phyloP scores from a whole-genome alignment of 2,113 vertebrate species.

The Hepsetus odoe region DNA sequence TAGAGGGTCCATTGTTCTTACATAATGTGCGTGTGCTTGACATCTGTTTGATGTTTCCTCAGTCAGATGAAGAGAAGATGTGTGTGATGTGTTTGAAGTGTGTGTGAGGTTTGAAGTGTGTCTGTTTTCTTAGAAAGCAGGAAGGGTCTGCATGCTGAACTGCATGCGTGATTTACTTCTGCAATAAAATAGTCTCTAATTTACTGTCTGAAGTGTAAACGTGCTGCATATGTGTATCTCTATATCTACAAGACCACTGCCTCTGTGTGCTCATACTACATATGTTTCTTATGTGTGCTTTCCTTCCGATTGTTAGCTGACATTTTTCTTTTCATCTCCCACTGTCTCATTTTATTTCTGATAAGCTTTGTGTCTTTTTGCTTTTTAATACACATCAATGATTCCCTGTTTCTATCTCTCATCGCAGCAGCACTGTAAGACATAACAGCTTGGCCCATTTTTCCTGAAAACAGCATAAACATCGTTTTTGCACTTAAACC shows the following conservation, averaged over 20 bases:
- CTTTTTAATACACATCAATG: background rate
- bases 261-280: background rate
- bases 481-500: constrained; percentile 58
- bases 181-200: background rate
- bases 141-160: background rate
- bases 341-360: background rate
- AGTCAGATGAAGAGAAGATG: background rate
- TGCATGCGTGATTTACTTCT: background rate
- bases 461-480: constrained; percentile 52
- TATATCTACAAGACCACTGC: background rate
- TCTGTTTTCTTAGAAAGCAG: background rate
- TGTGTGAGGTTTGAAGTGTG: background rate
- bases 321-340: background rate
- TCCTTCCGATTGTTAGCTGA: background rate
- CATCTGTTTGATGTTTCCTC: background rate
- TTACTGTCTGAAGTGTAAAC: background rate
- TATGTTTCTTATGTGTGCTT: background rate
- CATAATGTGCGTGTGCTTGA: background rate
- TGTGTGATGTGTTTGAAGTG: too few species aligned
- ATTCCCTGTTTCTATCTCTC: background rate
- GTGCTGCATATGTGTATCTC: background rate
- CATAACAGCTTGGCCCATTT: constrained; percentile 51
- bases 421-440: constrained; percentile 29
- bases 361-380: background rate
- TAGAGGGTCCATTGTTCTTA: background rate